Base-by-base conservation (phyloP, 2,797 vertebrate genomes). In the Cichlasoma orientale region DNA sequence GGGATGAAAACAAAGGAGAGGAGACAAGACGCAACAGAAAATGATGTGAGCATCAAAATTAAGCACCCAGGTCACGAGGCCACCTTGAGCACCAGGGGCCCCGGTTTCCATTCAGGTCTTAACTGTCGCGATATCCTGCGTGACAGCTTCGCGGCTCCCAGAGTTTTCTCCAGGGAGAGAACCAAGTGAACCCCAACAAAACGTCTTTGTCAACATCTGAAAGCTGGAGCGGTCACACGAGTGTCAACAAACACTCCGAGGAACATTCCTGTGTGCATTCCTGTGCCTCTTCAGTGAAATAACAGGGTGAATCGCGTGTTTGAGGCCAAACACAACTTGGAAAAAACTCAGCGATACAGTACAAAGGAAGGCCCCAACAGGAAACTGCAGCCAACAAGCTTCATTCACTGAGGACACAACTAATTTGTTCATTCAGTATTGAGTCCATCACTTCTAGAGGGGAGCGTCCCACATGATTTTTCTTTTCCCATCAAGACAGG, bases 141-240 rank as follows among this genome's bases (percentile, higher is more conserved):
- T 92, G 90, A 93, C 92, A 91, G 91, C 80, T 85, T 88, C 91
- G 87, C 86, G 55, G 88, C 80, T 82, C 78, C 87, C 80, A 25
- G 18, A 71, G 85, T 83, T 87, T 87, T 82, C 83, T 82, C 74
- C 83, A 70, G 57, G 74, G 92, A 94, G 66, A 85, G 94, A 95
- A 94, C 93, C 44, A 85, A 84, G 79, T 94, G 92, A 94, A 93
- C 93, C 93, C 90, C 92, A 93, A 93, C 91, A 93, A 94, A 94
- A 93, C 80, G 83, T 93, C 94, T 95, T 93, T 95, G 93, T 95
- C 90, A 73, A 90, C 87, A 93, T 92, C 85, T 89, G 90, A 95
- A 92, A 91, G 81, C 61, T 8, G 1, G 74, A 90, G 82, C 82
- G 75, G 87, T 83, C 81, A 85, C 81, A 85, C 76, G 82, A 93